Evolutionary conservation across 2,113 vertebrate species (phyloP).

Genomic region (Sebastes schlegelii): DNA sequence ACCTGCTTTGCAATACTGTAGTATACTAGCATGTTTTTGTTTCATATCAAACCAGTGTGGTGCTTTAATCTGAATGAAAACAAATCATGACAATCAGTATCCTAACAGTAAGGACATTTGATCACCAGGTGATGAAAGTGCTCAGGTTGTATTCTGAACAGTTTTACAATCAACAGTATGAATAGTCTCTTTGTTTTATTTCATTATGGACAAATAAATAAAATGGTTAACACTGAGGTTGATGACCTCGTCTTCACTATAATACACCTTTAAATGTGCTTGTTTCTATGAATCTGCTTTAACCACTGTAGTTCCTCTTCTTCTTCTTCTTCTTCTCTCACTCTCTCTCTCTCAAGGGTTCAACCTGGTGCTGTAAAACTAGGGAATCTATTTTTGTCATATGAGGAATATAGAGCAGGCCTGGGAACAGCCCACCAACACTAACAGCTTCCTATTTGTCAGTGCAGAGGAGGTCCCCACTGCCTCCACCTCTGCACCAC

Average conservation of each 20-base stretch:
- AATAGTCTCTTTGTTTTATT: slow-evolving; percentile 30
- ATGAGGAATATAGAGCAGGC: not conserved
- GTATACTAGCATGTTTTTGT: not conserved
- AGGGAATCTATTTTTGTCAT: slow-evolving; percentile 32
- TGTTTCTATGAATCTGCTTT: not conserved
- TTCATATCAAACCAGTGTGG: slow-evolving; percentile 13
- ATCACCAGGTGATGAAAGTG: slow-evolving; percentile 7
- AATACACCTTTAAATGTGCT: not conserved
- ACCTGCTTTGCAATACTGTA: slow-evolving; percentile 12
- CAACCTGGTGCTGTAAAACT: slow-evolving; percentile 16
- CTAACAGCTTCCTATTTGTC: slow-evolving; percentile 43
- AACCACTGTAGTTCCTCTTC: not conserved
- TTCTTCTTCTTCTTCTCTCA: not conserved
- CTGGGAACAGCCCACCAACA: slow-evolving; percentile 12
- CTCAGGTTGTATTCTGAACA: slow-evolving; percentile 7
- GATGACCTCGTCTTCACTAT: not conserved
- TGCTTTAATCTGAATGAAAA: slow-evolving; percentile 5
- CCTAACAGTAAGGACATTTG: not conserved
- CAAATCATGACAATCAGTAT: not conserved
- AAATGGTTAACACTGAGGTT: not conserved
- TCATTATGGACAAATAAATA: slow-evolving; percentile 32
- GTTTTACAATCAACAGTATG: slow-evolving; percentile 16
- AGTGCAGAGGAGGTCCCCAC: slow-evolving; percentile 30
- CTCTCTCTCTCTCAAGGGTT: not conserved
- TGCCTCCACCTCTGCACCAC: slow-evolving; percentile 21